phyloP scores from a whole-genome alignment of 1,140 invertebrate species.

The Achroia grisella region DNA sequence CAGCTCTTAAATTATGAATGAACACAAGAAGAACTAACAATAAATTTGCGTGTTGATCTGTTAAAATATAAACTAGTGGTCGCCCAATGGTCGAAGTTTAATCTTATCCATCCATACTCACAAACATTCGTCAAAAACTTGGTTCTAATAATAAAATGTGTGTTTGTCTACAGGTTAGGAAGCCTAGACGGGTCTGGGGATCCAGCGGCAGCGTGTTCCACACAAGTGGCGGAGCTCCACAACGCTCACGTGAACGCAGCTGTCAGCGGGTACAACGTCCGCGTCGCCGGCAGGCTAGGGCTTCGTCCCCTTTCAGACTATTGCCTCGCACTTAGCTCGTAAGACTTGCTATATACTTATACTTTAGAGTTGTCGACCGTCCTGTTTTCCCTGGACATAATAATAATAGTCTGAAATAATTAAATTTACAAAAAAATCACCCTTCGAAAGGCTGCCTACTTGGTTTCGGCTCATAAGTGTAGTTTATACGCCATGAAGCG shows the following conservation, averaged over 20 bases:
- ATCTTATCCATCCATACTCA: neutral
- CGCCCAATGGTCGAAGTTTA: neutral
- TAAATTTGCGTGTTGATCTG: too few relatives aligned
- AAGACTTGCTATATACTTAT: neutral
- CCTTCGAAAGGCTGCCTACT: too few relatives aligned
- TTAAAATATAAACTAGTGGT: too few relatives aligned
- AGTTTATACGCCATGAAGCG: too few relatives aligned
- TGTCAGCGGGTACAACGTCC: slow-evolving; percentile 13
- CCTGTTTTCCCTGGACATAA: too few relatives aligned
- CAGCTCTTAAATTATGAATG: too few relatives aligned
- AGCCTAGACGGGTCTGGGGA: slow-evolving; percentile 70
- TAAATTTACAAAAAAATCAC: too few relatives aligned
- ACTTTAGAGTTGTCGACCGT: neutral
- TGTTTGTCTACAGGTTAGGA: slow-evolving; percentile 33
- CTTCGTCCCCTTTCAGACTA: slow-evolving; percentile 23
- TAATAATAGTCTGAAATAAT: too few relatives aligned
- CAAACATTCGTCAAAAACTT: too few relatives aligned
- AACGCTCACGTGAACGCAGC: slow-evolving; percentile 51
- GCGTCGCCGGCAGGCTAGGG: slow-evolving; percentile 24
- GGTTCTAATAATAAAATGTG: neutral
- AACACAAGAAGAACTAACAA: too few relatives aligned
- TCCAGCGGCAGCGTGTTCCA: slow-evolving; percentile 74
- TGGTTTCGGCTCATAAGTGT: too few relatives aligned
- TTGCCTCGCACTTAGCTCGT: slow-evolving; percentile 1
- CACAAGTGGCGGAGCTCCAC: slow-evolving; percentile 51